Evolutionary conservation across 2,797 vertebrate species (phyloP).

Genomic region (Ciconia nigra): DNA sequence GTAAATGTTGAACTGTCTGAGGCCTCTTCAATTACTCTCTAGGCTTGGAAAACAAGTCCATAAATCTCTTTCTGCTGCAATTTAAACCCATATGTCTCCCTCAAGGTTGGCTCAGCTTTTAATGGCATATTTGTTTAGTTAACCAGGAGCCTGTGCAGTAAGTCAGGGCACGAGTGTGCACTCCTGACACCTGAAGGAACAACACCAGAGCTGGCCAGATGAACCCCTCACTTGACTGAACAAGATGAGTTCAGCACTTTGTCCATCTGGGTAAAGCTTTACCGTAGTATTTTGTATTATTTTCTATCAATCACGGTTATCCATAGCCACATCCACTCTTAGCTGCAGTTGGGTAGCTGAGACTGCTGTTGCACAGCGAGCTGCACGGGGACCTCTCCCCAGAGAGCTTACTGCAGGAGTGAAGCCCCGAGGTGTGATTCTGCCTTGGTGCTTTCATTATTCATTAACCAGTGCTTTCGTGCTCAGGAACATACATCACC

Average conservation of each 20-base stretch:
- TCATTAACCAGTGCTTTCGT: background rate
- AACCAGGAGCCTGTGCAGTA: background rate
- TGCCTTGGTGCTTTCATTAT: slow-evolving; percentile 23
- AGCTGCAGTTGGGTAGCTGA: background rate
- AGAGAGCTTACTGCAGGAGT: background rate
- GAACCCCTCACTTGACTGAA: rapidly evolving
- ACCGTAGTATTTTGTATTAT: background rate
- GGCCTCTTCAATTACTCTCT: background rate
- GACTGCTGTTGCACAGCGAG: background rate
- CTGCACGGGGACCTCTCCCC: background rate
- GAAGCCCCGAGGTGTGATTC: background rate
- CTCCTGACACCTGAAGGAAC: background rate
- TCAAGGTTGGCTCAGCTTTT: slow-evolving; percentile 4
- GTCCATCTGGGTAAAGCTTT: background rate
- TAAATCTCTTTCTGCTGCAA: slow-evolving; percentile 11
- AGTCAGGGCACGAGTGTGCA: background rate
- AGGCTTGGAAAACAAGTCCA: background rate
- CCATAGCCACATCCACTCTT: rapidly evolving
- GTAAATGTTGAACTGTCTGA: background rate
- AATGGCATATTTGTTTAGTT: background rate
- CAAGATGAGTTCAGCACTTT: background rate
- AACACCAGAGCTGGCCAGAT: rapidly evolving
- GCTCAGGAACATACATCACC: background rate
- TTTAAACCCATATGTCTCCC: background rate
- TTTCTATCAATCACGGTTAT: rapidly evolving